Evolutionary conservation across 2,888 invertebrate genomes (phyloP), one percentile per base, ranked within the genome.

Genomic region (Drosophila anomalata): DNA sequence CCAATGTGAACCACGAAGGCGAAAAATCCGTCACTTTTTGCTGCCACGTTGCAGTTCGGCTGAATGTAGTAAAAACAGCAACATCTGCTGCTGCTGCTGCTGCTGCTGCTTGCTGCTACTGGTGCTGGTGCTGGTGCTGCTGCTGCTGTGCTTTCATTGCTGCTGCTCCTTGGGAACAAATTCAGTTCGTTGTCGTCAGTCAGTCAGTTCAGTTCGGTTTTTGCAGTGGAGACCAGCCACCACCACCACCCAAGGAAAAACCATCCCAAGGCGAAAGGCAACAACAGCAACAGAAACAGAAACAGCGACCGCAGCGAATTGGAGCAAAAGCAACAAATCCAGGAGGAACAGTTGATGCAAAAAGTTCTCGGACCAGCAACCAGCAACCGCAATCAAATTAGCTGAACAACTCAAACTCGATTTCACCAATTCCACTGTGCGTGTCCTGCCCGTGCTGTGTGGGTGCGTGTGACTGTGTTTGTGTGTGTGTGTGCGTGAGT

Each of bases 141-240:
- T 88, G 87, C 87, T 89, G 90, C 87, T 82, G 83, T 83, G 60
- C 52, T 46, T 63, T 62, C 61, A 46, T 89, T 89, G 90, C 90
- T 89, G 87, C 87, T 89, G 90, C 89, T 84, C 87, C 89, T 90
- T 89, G 81, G 55, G 48, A 17, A 69, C 73, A 68, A 82, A 81
- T 62, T 89, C 89, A 90, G 88, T 90, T 87, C 89, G 90, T 89
- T 81, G 77, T 79, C 89, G 86, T 90, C 89, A 87, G 89, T 78
- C 89, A 89, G 85, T 69, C 75, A 81, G 84, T 72, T 77, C 68
- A 84, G 87, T 86, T 74, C 80, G 80, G 74, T 72, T 60, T 56
- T 65, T 60, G 29, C 29, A 51, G 52, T 42, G 66, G 78, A 77
- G 61, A 73, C 71, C 65, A 75, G 53, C 75, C 69, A 62, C 60